Evolutionary conservation across 1,140 invertebrate genomes (phyloP).

Genomic region (Metaphire vulgaris): DNA sequence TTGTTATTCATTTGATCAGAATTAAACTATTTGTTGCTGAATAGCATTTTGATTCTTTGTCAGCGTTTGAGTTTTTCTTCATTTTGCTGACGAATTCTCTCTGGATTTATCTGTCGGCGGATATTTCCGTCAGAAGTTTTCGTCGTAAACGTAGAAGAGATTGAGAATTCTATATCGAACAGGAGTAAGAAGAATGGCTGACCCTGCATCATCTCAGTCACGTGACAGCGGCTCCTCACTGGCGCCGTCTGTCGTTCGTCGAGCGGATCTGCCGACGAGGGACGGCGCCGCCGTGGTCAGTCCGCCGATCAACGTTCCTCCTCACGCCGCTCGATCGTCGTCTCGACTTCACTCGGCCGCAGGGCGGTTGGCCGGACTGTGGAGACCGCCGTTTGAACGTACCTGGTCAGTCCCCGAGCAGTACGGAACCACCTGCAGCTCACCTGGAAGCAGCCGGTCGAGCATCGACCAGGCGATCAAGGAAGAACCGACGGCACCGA

Average conservation of each 20-base stretch:
- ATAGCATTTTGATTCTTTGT: too few relatives aligned
- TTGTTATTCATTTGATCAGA: too few relatives aligned
- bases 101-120: too few relatives aligned
- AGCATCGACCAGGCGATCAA: slow-evolving; percentile 21
- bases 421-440: slow-evolving; percentile 2
- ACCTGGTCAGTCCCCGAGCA: slow-evolving; percentile 23
- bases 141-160: too few relatives aligned
- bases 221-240: background rate
- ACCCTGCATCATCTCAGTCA: background rate
- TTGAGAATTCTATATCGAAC: too few relatives aligned
- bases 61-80: too few relatives aligned
- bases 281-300: background rate
- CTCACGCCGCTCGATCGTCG: background rate
- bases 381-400: slow-evolving; percentile 16
- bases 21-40: too few relatives aligned
- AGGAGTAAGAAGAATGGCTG: background rate
- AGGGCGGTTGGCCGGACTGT: background rate
- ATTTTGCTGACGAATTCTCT: too few relatives aligned
- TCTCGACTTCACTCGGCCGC: slow-evolving; percentile 8
- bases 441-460: slow-evolving; percentile 7
- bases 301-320: background rate
- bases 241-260: too few relatives aligned
- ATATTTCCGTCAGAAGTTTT: too few relatives aligned
- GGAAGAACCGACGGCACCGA: background rate
- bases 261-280: too few relatives aligned